Conservation (phyloP, 1,140 invertebrate species). For the Caenorhabditis elegans region WBcel235 BX284605.5:5140001-5140500, state of each 20-base stretch:
- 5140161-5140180: not conserved
- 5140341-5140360: not conserved
- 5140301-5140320: not conserved
- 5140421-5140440: not conserved
- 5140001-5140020: not conserved
- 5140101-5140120: not conserved
- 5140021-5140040: not conserved
- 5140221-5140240: not conserved
- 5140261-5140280: not conserved
- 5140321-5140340: not conserved
- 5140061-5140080: not conserved
- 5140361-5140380: not conserved
- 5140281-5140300: not conserved
- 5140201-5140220: not conserved
- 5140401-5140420: not conserved
- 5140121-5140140: not conserved
- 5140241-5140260: not conserved
- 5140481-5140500: not conserved
- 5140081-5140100: not conserved
- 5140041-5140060: not conserved
- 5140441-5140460: not conserved
- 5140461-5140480: too few relatives aligned
- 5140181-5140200: not conserved
- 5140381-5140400: not conserved
- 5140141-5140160: not conserved